Evolutionary conservation across 2,888 invertebrate species (phyloP), one percentile per base, ranked within the genome.

Genomic region (Dichetophora obliterata): DNA sequence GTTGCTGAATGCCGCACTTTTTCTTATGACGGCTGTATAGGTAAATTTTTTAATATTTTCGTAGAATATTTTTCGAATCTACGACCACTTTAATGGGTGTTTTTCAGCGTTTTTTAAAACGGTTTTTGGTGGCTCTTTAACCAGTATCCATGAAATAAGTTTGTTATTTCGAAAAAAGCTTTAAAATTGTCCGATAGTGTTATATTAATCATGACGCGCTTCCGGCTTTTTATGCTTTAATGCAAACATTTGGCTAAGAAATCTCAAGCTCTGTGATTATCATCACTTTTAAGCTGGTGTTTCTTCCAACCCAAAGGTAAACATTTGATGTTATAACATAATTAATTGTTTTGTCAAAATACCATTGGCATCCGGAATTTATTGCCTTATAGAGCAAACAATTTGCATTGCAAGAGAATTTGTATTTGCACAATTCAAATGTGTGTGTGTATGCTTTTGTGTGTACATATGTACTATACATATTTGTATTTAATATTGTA

Each of bases 181-280:
- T n/a, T n/a, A n/a, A n/a, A n/a, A n/a, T n/a, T n/a, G n/a, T n/a
- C n/a, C n/a, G n/a, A n/a, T n/a, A n/a, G n/a, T n/a, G 37, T 37
- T 37, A 37, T 37, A 37, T 37, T 37, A 37, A 37, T 37, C 37
- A 37, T 37, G 37, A 1, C 8, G 37, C 8, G 6, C 37, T 37
- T 43, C 14, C 14, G 11, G 37, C 43, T 43, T 43, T 43, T 43
- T 43, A 78, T 76, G 54, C 79, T 76, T 65, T 77, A 75, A 77
- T 77, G 74, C 54, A 70, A 77, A 72, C 71, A 59, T 69, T 75
- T 19, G 76, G 76, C 48, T 76, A 61, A 9, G 37, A 43, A 48
- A 27, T 34, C n/a, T 50, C 27, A 52, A 54, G 16, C 24, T 37
- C 22, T 27, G 34, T n/a, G 68, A 66, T 66, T 48, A n/a, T 66